A percentile compares a stretch with the other conserved stretches of the same genome.
phyloP scores from a whole-genome alignment of 1,140 invertebrate species.

The Sitophilus oryzae region DNA sequence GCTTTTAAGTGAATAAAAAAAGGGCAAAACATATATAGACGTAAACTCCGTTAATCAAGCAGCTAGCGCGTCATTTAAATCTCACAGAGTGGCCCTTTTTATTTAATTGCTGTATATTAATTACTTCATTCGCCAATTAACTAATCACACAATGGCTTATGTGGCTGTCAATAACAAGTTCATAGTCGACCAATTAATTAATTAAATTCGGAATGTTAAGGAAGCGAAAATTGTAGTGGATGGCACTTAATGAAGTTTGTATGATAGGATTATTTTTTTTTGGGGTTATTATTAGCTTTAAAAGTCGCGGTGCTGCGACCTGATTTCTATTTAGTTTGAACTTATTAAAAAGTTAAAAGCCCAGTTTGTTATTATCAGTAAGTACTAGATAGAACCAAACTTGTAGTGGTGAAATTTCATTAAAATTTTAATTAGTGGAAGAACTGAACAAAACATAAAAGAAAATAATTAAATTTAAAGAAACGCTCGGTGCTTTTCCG shows the following conservation, averaged over 20 bases:
- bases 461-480: neutral
- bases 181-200: neutral
- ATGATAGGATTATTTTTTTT: neutral
- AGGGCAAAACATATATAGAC: too few relatives aligned
- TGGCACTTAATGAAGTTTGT: neutral
- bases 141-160: slow-evolving; percentile 1
- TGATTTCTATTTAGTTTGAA: neutral
- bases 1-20: too few relatives aligned
- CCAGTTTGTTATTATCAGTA: neutral
- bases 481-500: neutral
- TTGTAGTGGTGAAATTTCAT: neutral
- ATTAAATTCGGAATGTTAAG: neutral
- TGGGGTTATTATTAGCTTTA: too few relatives aligned
- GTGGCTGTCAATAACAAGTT: neutral
- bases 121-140: slow-evolving; percentile 1
- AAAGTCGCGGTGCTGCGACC: neutral
- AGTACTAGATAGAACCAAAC: neutral
- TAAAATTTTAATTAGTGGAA: neutral
- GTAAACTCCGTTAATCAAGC: too few relatives aligned
- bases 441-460: neutral
- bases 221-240: neutral
- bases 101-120: slow-evolving; percentile 1
- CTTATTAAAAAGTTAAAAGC: neutral
- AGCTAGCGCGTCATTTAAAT: neutral
- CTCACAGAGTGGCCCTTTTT: neutral